Evolutionary conservation across 2,888 invertebrate genomes (phyloP).

Genomic region (Acronicta alni): DNA sequence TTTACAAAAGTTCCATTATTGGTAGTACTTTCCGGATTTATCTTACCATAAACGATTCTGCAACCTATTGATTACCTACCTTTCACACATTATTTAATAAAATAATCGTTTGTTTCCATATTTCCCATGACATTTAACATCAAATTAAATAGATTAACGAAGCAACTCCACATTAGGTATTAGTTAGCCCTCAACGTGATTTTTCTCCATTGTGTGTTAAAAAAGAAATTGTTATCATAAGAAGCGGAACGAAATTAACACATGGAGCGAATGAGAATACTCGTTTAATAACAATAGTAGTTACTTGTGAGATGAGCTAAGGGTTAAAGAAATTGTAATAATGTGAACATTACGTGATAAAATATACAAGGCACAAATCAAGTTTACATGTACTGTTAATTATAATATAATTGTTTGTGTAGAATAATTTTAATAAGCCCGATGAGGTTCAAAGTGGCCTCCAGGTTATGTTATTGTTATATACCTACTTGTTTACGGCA

Average conservation of each 20-base stretch:
- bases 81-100: background rate
- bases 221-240: conserved; percentile 22
- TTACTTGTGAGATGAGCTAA: conserved; percentile 1
- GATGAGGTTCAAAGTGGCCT: no score
- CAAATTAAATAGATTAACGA: conserved; percentile 38
- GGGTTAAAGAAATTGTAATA: no score
- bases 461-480: no score
- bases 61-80: background rate
- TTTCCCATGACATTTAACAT: conserved; percentile 49
- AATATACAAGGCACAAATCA: no score
- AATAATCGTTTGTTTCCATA: conserved; percentile 29
- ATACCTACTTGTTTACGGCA: no score
- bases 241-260: conserved; percentile 39
- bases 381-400: no score
- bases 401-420: no score
- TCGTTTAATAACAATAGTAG: conserved; percentile 6
- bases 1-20: no score
- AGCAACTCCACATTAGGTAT: conserved; percentile 21
- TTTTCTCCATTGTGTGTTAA: conserved; percentile 43
- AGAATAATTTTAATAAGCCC: no score
- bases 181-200: conserved; percentile 10
- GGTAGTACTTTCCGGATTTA: no score
- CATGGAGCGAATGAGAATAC: conserved; percentile 42
- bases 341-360: no score
- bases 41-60: background rate